These are phyloP conservation scores for Luffia ferchaultella DNA, from an alignment of 2,888 invertebrate species.

Conservation along the genomic window DNA sequence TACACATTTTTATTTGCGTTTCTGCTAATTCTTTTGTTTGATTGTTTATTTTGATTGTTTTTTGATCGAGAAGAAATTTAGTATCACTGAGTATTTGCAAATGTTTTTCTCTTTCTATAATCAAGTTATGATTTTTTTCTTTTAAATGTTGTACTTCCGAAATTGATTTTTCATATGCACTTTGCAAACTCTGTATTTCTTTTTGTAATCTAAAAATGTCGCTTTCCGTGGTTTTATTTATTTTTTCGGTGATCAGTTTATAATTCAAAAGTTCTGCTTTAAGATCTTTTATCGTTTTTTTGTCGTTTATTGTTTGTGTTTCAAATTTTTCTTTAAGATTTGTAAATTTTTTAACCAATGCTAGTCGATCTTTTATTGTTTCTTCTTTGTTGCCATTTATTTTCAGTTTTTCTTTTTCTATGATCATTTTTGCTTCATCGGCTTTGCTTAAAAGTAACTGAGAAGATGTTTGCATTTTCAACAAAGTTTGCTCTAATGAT, in stretches of 20 bases:
- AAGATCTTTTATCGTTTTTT: conserved; percentile 34
- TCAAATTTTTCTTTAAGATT: conserved; percentile 31
- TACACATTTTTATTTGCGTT: conserved; percentile 24
- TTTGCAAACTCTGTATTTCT: conserved; percentile 31
- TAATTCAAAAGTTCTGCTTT: conserved; percentile 41
- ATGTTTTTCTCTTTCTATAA: conserved; percentile 22
- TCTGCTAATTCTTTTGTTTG: conserved; percentile 26
- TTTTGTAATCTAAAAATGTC: conserved; percentile 35
- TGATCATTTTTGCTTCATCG: conserved; percentile 43
- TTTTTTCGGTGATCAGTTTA: conserved; percentile 37
- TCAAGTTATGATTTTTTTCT: conserved; percentile 21
- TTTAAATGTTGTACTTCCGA: conserved; percentile 26
- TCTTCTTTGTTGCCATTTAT: conserved; percentile 46
- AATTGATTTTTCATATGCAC: conserved; percentile 29
- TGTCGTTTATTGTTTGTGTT: conserved; percentile 29
- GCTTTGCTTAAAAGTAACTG: conserved; percentile 45
- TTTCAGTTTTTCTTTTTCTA: conserved; percentile 50
- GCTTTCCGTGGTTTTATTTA: conserved; percentile 31
- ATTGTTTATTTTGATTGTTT: conserved; percentile 26
- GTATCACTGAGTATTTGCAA: conserved; percentile 21
- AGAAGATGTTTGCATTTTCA: conserved; percentile 42
- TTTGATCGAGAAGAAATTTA: conserved; percentile 24
- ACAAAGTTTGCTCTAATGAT: conserved; percentile 35
- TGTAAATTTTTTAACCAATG: conserved; percentile 31
- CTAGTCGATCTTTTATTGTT: conserved; percentile 31